Evolutionary conservation across 1,140 invertebrate genomes (phyloP).

Genomic region (Tetranychus urticae): DNA sequence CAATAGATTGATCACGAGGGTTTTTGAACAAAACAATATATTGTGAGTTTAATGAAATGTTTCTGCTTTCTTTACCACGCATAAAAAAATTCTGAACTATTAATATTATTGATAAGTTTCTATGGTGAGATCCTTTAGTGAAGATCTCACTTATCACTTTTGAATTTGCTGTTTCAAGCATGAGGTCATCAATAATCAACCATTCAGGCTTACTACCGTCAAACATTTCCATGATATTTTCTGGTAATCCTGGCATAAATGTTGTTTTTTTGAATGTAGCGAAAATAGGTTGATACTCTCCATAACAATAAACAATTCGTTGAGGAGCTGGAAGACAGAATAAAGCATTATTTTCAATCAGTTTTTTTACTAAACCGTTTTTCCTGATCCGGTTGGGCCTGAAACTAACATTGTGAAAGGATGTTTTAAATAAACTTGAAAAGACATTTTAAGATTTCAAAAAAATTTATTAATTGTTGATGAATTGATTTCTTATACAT

Average conservation of each 20-base stretch:
- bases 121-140: constrained; percentile 19
- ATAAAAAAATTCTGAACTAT: constrained; percentile 22
- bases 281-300: background rate
- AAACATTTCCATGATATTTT: too few relatives aligned
- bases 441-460: background rate
- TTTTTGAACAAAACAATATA: too few relatives aligned
- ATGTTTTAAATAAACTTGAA: too few relatives aligned
- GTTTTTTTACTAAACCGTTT: background rate
- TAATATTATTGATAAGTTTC: constrained; percentile 21
- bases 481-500: too few relatives aligned
- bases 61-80: constrained; percentile 18
- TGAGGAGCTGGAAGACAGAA: background rate
- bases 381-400: background rate
- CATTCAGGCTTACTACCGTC: background rate
- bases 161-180: constrained; percentile 17
- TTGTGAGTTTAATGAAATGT: constrained; percentile 8
- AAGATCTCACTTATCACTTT: constrained; percentile 19
- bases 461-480: too few relatives aligned
- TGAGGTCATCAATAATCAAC: constrained; percentile 20
- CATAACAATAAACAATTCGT: background rate
- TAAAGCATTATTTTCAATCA: too few relatives aligned
- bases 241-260: too few relatives aligned
- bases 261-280: too few relatives aligned
- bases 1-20: too few relatives aligned
- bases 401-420: background rate